These are phyloP conservation scores for Aegotheles bennettii DNA, from an alignment of 2,113 vertebrate species.

Conservation along the genomic window DNA sequence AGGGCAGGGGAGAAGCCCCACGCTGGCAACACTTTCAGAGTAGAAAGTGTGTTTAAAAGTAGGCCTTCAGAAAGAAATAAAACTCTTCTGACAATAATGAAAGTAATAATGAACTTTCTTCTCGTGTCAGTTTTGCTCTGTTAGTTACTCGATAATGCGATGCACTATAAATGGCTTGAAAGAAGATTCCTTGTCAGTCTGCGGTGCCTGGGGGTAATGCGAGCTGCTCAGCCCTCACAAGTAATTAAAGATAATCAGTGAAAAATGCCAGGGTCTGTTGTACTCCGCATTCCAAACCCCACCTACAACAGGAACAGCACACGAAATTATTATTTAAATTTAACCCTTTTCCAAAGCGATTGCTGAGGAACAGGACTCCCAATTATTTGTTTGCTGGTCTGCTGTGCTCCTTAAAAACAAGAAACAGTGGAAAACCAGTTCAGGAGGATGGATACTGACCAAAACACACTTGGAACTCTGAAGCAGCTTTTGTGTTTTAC, in stretches of 20 bases:
- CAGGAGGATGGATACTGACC: background rate
- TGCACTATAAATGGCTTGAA: constrained; percentile 67
- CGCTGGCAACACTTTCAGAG: constrained; percentile 41
- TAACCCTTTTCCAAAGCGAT: constrained; percentile 36
- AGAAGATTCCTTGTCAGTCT: constrained; percentile 73
- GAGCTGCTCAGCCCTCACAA: constrained; percentile 69
- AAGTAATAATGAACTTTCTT: constrained; percentile 66
- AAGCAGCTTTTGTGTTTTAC: background rate
- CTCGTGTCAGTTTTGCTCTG: constrained; percentile 64
- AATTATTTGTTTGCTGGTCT: background rate
- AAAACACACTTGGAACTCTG: background rate
- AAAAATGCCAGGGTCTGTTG: constrained; percentile 73
- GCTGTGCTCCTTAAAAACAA: background rate
- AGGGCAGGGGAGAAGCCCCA: background rate
- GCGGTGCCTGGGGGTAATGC: constrained; percentile 52
- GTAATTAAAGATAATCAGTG: constrained; percentile 83
- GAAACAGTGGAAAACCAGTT: background rate
- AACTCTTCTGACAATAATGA: constrained; percentile 43
- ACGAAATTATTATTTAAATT: constrained; percentile 58
- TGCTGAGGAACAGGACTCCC: background rate
- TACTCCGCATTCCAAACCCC: constrained; percentile 74
- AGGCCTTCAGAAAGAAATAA: constrained; percentile 44
- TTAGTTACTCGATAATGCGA: constrained; percentile 62
- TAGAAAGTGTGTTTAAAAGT: constrained; percentile 25
- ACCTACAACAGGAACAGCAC: constrained; percentile 63